Base-by-base conservation (phyloP, 1,140 invertebrate genomes). In the Drosophila sulfurigaster region DNA sequence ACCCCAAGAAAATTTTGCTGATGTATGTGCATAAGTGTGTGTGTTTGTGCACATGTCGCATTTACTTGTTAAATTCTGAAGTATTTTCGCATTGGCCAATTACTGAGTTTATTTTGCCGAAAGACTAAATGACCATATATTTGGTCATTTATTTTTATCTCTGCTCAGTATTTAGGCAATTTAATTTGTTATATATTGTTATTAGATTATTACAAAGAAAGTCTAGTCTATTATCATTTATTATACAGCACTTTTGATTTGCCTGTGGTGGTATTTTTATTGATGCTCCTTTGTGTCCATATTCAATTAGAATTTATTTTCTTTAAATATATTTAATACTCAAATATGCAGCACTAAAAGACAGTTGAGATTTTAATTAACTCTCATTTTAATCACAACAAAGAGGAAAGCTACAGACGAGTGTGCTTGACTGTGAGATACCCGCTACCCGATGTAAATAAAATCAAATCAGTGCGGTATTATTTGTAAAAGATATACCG, bases 81-180 rank as follows among this genome's bases (percentile, higher is more conserved):
- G 35, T 1, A 52, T 38, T 54, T 64, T 38, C 25, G 4, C 32
- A 25, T 59, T 46, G 20, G 58, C 49, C 74, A 81, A 78, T 78
- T 78, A 74, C 73, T 57, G 45, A 65, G 64, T 73, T 73, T 73
- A 78, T 68, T 81, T 74, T 60, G 63, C 35, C 25, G 8, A 28
- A 28, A 51, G 5, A 32, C 32, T 7, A 8, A 32, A 32, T 32
- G 32, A 32, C 32, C 5, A 32, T 32, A 32, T 32, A 7, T 32
- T 32, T 32, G 32, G 32, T 8, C 32, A 32, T 58, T 43, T 51
- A 20, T 30, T 20, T 69, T 30, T 25, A 1, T 54, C 10, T 41
- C 4, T 41, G 10, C 2, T 3, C 8, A 10, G 20, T 20, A 57
- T 38, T 57, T 38, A 41, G 3, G 11, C 10, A 20, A 57, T 25